Conservation (phyloP, 1,140 invertebrate genomes). For the Calliphora vicina region DNA sequence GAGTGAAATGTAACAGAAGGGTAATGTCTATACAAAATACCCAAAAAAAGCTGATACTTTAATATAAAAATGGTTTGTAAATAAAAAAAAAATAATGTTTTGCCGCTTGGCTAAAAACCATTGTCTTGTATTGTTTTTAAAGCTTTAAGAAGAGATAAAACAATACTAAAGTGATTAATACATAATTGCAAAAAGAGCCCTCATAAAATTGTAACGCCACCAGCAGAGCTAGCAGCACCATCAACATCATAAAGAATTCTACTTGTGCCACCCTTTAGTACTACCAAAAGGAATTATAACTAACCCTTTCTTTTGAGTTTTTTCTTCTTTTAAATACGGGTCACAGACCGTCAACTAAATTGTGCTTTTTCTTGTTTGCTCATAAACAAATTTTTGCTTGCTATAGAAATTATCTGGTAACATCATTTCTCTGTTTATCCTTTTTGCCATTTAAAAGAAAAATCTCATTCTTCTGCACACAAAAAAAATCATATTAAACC, state of each 20-base stretch:
- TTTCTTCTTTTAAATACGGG: conserved; percentile 1
- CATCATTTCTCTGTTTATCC: neutral
- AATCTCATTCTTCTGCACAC: neutral
- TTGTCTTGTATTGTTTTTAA: neutral
- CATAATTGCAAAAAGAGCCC: conserved; percentile 37
- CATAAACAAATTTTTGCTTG: conserved; percentile 27
- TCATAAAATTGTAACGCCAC: conserved; percentile 14
- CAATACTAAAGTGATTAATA: conserved; percentile 42
- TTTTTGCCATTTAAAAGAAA: neutral
- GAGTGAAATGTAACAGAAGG: neutral
- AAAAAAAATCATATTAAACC: conserved; percentile 9
- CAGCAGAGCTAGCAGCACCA: neutral
- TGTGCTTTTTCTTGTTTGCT: neutral
- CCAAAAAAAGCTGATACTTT: neutral
- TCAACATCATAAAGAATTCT: neutral
- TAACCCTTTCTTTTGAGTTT: neutral
- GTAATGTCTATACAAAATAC: neutral
- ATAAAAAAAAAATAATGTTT: neutral
- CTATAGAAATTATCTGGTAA: conserved; percentile 11
- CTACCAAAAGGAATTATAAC: neutral
- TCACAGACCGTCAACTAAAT: conserved; percentile 14
- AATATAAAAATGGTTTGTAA: neutral
- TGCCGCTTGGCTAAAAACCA: neutral
- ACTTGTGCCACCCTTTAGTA: neutral
- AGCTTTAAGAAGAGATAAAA: neutral